Evolutionary conservation across 2,113 vertebrate species (phyloP).

Genomic region (Seriola aureovittata): DNA sequence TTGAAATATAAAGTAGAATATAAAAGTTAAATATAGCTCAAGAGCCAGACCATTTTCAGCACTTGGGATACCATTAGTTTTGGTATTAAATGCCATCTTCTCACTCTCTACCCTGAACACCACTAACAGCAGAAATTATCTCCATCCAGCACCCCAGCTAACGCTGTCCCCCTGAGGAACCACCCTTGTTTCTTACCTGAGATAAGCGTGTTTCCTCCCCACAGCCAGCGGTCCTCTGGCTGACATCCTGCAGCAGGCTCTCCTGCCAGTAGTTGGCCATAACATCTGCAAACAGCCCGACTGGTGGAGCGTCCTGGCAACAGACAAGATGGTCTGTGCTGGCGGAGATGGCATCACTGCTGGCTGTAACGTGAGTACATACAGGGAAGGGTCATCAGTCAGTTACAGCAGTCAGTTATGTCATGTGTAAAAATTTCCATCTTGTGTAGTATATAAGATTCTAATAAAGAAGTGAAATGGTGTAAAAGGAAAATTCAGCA

Average conservation of each 20-base stretch:
- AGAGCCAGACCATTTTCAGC: no score
- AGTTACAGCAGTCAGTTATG: not conserved
- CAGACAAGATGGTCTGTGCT: conserved; percentile 87
- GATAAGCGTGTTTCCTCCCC: not conserved
- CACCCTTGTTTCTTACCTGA: not conserved
- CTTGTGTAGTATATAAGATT: not conserved
- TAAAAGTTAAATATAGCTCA: no score
- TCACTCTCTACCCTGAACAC: not conserved
- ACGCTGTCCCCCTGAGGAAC: no score
- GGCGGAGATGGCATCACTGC: conserved; percentile 88
- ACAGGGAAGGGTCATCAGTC: not conserved
- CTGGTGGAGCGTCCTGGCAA: conserved; percentile 88
- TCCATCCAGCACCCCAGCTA: not conserved
- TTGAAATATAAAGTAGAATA: no score
- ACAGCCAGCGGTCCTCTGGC: conserved; percentile 86
- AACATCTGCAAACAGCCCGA: conserved; percentile 79
- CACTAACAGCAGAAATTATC: not conserved
- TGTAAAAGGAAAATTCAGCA: not conserved
- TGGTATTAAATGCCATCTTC: no score
- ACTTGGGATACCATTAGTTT: no score
- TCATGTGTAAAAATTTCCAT: not conserved
- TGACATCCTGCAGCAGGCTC: conserved; percentile 87
- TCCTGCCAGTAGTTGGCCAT: conserved; percentile 86
- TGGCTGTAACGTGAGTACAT: conserved; percentile 88
- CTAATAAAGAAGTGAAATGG: not conserved